These are phyloP conservation scores for Drosophila biarmipes DNA, from an alignment of 1,140 invertebrate species.

Conservation along the genomic window DNA sequence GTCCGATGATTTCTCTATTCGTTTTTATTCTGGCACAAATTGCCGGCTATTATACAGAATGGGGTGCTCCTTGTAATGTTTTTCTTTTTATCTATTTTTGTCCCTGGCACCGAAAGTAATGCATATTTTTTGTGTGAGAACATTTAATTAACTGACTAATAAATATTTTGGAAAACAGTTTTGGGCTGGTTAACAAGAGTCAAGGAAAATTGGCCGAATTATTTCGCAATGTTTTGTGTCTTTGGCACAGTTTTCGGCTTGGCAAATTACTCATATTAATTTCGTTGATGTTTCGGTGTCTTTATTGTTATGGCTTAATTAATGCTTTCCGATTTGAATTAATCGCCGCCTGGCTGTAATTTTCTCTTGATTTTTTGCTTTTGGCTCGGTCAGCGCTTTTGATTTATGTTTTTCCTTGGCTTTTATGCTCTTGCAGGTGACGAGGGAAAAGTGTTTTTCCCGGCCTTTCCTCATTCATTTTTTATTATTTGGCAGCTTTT, in stretches of 20 bases:
- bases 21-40: constrained; percentile 28
- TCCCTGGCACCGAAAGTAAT: constrained; percentile 37
- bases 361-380: constrained; percentile 18
- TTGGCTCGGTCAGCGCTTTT: constrained; percentile 23
- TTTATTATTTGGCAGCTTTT: constrained; percentile 32
- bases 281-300: constrained; percentile 25
- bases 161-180: constrained; percentile 25
- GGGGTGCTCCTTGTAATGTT: constrained; percentile 5
- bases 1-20: constrained; percentile 22
- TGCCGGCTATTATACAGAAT: constrained; percentile 29
- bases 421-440: constrained; percentile 38
- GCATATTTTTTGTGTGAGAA: constrained; percentile 9
- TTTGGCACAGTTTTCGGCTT: constrained; percentile 10
- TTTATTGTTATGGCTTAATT: constrained; percentile 72
- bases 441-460: constrained; percentile 17
- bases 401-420: constrained; percentile 50
- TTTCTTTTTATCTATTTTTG: constrained; percentile 6
- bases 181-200: constrained; percentile 12
- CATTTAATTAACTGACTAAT: constrained; percentile 37
- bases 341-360: constrained; percentile 13
- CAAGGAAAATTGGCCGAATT: constrained; percentile 1
- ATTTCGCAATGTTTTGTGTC: constrained; percentile 13
- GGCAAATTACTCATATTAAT: constrained; percentile 32
- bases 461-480: constrained; percentile 18
- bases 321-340: constrained; percentile 49